Conservation (phyloP, 2,113 vertebrate genomes). For the Pelobates fuscus region DNA sequence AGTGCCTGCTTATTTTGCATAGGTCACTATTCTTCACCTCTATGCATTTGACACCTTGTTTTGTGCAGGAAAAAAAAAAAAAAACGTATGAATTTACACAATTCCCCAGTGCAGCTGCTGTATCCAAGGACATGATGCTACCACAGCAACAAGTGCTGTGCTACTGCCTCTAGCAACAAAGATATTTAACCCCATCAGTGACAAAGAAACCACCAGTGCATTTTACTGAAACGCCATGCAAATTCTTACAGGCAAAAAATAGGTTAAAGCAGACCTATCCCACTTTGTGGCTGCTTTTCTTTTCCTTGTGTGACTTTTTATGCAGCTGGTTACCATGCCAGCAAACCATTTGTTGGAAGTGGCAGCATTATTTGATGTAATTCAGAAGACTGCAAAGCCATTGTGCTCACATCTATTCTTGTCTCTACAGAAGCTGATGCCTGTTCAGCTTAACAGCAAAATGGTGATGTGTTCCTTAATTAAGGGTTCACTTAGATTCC, state of each 20-base stretch:
- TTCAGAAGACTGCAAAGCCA: slow-evolving; percentile 41
- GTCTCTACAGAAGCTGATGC: background rate
- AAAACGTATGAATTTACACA: slow-evolving; percentile 13
- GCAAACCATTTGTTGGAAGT: slow-evolving; percentile 48
- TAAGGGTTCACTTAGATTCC: background rate
- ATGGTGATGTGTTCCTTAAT: background rate
- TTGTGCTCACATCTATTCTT: slow-evolving; percentile 8
- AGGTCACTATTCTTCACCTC: slow-evolving; percentile 20
- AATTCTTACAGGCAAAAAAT: background rate
- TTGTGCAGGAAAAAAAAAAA: slow-evolving; percentile 12
- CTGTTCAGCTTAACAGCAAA: background rate
- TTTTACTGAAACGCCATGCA: background rate
- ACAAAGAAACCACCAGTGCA: background rate
- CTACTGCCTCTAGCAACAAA: slow-evolving; percentile 46
- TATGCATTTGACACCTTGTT: slow-evolving; percentile 14
- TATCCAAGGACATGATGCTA: slow-evolving; percentile 53
- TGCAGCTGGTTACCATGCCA: slow-evolving; percentile 44
- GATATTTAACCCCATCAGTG: background rate
- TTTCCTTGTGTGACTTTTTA: slow-evolving; percentile 28
- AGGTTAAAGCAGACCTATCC: slow-evolving; percentile 8
- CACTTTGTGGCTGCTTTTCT: slow-evolving; percentile 23
- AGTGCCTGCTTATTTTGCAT: background rate
- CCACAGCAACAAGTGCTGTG: slow-evolving; percentile 54
- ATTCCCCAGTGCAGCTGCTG: slow-evolving; percentile 33
- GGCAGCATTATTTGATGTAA: slow-evolving; percentile 38